A percentile compares a stretch with the other conserved stretches of the same genome.
Evolutionary conservation across 2,888 invertebrate genomes (phyloP).

Genomic region (Spialia ferax): DNA sequence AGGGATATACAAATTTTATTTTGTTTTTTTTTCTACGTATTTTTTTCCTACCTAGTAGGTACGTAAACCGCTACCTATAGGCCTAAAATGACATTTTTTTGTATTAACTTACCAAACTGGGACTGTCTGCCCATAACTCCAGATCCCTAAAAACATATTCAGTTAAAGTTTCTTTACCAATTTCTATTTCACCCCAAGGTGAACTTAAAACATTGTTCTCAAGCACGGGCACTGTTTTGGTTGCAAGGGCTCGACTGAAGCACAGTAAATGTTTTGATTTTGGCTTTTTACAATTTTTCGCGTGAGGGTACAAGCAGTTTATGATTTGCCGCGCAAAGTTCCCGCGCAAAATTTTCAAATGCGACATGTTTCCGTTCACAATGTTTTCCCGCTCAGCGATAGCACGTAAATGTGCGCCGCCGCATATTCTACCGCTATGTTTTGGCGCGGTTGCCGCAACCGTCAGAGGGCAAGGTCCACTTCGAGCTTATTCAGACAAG

Average conservation of each 20-base stretch:
- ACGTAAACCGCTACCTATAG: no score
- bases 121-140: constrained; percentile 85
- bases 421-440: constrained; percentile 53
- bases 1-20: no score
- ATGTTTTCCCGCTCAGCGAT: constrained; percentile 66
- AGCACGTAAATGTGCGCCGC: constrained; percentile 62
- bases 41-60: no score
- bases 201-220: constrained; percentile 70
- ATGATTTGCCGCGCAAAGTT: constrained; percentile 72
- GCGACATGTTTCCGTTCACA: constrained; percentile 69
- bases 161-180: constrained; percentile 86
- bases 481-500: constrained; percentile 33
- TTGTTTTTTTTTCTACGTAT: no score
- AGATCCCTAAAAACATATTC: constrained; percentile 87
- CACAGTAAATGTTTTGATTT: constrained; percentile 51
- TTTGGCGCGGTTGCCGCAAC: constrained; percentile 68
- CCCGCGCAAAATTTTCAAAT: constrained; percentile 80
- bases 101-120: constrained; percentile 87
- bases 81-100: no score
- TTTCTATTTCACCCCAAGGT: constrained; percentile 81
- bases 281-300: constrained; percentile 60
- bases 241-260: constrained; percentile 59
- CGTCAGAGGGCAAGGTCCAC: constrained; percentile 75
- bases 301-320: constrained; percentile 51
- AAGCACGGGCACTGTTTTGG: constrained; percentile 65